A percentile compares a stretch with the other conserved stretches of the same genome.
Evolutionary conservation across 2,797 vertebrate genomes (phyloP).

Genomic region (Melanotaenia pygmaea): DNA sequence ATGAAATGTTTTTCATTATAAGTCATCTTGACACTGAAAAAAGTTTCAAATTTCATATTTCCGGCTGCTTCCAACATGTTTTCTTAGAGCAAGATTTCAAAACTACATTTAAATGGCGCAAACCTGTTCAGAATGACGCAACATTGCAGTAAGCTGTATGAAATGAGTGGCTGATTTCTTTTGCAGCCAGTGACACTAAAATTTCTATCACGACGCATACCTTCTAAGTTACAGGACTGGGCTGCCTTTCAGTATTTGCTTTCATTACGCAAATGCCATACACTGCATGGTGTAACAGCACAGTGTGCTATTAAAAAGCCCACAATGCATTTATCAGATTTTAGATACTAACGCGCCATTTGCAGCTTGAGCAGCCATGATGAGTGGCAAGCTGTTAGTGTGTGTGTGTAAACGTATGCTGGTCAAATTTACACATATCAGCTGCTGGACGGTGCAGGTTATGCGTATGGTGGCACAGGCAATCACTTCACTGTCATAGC

Average conservation of each 20-base stretch:
- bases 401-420: background rate
- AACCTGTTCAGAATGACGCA: background rate
- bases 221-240: constrained; percentile 8
- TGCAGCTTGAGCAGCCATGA: background rate
- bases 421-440: constrained; percentile 5
- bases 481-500: background rate
- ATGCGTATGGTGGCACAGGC: background rate
- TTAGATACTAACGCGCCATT: background rate
- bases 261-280: constrained; percentile 41
- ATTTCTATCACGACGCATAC: constrained; percentile 29
- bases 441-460: background rate
- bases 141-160: background rate
- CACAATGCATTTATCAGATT: constrained; percentile 23
- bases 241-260: constrained; percentile 54
- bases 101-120: background rate
- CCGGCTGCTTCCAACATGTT: background rate
- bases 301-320: constrained; percentile 32
- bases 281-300: constrained; percentile 37
- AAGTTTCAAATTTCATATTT: background rate
- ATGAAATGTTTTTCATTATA: background rate
- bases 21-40: background rate
- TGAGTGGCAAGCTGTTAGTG: background rate
- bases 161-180: background rate
- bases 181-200: background rate
- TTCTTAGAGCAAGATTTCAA: background rate